Evolutionary conservation across 2,113 vertebrate genomes (phyloP).

Genomic region (Pycnonotus jocosus): DNA sequence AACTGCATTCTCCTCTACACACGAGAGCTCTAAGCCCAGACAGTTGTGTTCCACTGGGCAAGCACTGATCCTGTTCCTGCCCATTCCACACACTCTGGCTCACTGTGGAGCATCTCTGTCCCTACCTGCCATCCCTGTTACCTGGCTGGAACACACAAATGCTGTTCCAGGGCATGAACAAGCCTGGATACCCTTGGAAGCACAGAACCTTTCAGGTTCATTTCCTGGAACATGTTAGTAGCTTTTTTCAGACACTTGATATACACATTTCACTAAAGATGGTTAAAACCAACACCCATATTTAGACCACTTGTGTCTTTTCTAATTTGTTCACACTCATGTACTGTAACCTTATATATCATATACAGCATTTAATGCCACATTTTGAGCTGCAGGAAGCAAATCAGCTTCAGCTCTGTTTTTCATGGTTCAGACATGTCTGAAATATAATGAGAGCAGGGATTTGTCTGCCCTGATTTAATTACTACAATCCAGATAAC

Average conservation of each 20-base stretch:
- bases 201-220: background rate
- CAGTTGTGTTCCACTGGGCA: background rate
- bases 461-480: constrained; percentile 71
- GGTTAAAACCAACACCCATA: background rate
- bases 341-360: background rate
- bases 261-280: background rate
- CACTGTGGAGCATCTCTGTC: background rate
- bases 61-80: background rate
- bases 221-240: background rate
- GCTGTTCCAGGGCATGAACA: background rate
- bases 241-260: background rate
- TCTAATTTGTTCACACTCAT: background rate
- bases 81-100: fast-evolving
- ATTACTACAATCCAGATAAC: constrained; percentile 72
- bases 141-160: background rate
- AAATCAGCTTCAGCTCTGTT: constrained; percentile 53
- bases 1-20: background rate
- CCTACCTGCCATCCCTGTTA: background rate
- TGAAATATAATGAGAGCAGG: constrained; percentile 71
- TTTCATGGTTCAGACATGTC: constrained; percentile 63
- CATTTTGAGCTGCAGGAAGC: constrained; percentile 40
- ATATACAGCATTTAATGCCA: background rate
- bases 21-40: background rate
- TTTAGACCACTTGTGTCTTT: background rate
- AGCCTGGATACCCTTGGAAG: background rate